Evolutionary conservation across 2,797 vertebrate genomes (phyloP), one percentile per base, ranked within the genome.

Genomic region (Pipistrellus pygmaeus): DNA sequence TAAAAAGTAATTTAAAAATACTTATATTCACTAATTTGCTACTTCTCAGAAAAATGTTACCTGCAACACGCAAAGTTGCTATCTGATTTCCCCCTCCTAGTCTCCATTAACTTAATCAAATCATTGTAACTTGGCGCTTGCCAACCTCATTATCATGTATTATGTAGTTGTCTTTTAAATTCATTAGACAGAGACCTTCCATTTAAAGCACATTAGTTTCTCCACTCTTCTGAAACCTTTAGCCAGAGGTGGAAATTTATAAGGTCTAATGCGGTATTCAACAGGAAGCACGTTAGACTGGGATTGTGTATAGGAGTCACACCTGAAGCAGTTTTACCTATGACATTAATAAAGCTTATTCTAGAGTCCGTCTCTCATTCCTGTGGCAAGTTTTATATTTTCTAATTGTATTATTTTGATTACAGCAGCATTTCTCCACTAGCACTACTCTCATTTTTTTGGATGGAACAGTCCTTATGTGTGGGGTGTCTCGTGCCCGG

Each of bases 101-200:
- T 66, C 80, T 62, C 60, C 75, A 71, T 78, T 94, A 84, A 85
- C 88, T 93, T 95, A 95, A 96, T 94, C 78, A 97, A 96, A 92
- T 93, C 32, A 90, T 25, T 66, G 2, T 69, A 95, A 90, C 3
- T 76, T 89, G 57, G 41, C 94, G 13, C 77, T 77, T 93, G 38
- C 89, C 95, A 69, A 96, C 8, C 27, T 84, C 55, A 91, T 78
- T 97, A 35, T 75, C 41, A 69, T 94, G 94, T 94, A 93, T 91
- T 96, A 89, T 77, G 90, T 32, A 93, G 30, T 30, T 85, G 38
- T 75, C 68, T 89, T 94, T 96, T 96, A 96, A 77, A 30, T 95
- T 88, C 91, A 96, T 95, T 68, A 27, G 84, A 17, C 53, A 96
- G 21, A 38, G 71, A 73, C 25, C 91, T 96, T 18, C 69, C 93